Evolutionary conservation across 2,797 vertebrate species (phyloP).

Genomic region (Poecilia velifera): DNA sequence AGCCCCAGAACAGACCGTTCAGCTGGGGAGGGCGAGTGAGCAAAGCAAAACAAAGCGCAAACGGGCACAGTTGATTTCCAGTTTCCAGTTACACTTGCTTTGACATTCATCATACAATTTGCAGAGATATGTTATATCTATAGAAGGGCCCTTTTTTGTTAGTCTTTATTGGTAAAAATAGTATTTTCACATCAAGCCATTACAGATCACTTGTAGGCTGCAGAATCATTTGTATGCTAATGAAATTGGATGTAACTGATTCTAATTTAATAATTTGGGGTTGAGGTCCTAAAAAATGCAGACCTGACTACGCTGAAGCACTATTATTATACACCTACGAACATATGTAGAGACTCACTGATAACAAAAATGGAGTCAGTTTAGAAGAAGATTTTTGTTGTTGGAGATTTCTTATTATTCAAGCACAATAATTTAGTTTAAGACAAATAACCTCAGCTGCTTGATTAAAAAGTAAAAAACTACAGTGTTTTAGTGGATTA

Average conservation of each 20-base stretch:
- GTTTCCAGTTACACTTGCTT: conserved; percentile 13
- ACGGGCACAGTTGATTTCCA: conserved; percentile 8
- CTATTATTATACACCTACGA: neutral
- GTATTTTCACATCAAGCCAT: neutral
- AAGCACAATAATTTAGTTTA: neutral
- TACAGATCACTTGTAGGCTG: neutral
- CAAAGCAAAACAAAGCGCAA: neutral
- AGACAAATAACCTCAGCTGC: neutral
- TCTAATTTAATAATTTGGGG: neutral
- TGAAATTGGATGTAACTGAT: neutral
- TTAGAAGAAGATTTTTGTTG: neutral
- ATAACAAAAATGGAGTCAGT: neutral
- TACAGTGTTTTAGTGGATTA: neutral
- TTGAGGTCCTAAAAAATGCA: neutral
- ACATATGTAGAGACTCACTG: neutral
- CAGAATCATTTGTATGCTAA: neutral
- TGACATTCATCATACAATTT: conserved; percentile 15
- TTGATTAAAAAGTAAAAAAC: neutral
- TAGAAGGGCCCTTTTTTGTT: neutral
- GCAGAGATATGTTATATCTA: neutral
- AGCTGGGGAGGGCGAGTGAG: conserved; percentile 42
- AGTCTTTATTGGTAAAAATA: neutral
- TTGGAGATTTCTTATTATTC: neutral
- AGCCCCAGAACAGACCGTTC: conserved; percentile 63
- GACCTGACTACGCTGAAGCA: neutral